Conservation (phyloP, 2,797 vertebrate species). For the Hydrocynus forskahlii region DNA sequence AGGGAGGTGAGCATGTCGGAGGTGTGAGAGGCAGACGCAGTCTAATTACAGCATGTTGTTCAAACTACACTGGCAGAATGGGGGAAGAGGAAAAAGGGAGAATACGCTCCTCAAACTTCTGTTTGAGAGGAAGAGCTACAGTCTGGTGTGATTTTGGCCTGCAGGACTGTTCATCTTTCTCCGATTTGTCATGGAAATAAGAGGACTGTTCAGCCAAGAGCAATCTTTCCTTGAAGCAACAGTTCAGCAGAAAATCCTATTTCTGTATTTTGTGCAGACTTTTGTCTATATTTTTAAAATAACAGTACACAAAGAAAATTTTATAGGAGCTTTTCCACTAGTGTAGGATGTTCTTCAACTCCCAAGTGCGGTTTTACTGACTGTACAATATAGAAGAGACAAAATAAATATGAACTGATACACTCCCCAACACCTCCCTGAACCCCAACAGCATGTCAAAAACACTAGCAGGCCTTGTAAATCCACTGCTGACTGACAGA, state of each 20-base stretch:
- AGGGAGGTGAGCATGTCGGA: constrained; percentile 37
- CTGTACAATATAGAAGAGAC: neutral
- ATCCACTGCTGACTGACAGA: neutral
- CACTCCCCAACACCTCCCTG: neutral
- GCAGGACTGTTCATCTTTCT: neutral
- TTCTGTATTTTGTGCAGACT: neutral
- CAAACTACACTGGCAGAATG: neutral
- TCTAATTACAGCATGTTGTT: constrained; percentile 48
- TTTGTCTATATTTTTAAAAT: no score
- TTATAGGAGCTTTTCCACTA: no score
- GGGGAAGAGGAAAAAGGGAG: neutral
- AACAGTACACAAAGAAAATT: no score
- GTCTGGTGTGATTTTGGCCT: neutral
- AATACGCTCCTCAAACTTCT: constrained; percentile 32
- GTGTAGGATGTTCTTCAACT: neutral
- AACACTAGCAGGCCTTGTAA: neutral
- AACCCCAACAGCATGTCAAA: neutral
- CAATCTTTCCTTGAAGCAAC: neutral
- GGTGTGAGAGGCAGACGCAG: constrained; percentile 45
- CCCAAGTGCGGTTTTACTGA: neutral
- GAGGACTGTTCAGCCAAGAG: neutral
- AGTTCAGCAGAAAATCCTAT: neutral
- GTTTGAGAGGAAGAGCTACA: neutral
- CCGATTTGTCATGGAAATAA: neutral
- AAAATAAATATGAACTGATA: neutral